Evolutionary conservation across 2,888 invertebrate genomes (phyloP).

Genomic region (Limnephilus auricula): DNA sequence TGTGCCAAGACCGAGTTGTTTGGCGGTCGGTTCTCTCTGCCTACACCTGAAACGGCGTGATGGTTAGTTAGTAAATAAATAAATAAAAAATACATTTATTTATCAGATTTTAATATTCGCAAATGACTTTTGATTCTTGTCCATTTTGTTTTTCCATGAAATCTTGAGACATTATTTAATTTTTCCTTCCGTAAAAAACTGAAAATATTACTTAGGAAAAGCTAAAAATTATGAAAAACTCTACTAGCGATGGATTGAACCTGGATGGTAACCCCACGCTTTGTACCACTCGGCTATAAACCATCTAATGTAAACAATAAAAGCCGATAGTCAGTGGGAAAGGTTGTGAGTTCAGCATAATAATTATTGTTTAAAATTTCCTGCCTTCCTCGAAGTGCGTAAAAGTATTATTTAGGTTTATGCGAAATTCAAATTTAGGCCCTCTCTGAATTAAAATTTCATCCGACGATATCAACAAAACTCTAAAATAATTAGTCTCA

Average conservation of each 20-base stretch:
- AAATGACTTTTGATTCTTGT: no score
- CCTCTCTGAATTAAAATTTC: slow-evolving; percentile 21
- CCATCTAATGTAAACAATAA: background rate
- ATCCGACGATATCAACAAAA: slow-evolving; percentile 19
- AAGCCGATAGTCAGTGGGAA: background rate
- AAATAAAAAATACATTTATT: no score
- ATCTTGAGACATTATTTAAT: background rate
- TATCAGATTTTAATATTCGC: no score
- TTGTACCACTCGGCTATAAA: background rate
- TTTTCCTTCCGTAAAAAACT: background rate
- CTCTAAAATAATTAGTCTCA: slow-evolving; percentile 33
- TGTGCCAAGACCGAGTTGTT: no score
- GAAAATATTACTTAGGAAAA: background rate
- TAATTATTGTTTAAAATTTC: background rate
- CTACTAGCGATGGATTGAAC: background rate
- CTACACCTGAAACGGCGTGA: no score
- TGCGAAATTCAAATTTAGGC: slow-evolving; percentile 24
- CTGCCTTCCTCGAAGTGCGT: background rate
- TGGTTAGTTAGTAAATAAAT: no score
- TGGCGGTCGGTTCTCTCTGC: no score
- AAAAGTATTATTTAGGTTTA: background rate
- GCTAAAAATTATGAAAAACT: background rate
- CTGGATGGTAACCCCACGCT: background rate
- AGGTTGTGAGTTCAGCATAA: background rate
- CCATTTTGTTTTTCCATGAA: no score